Conservation (phyloP, 2,113 vertebrate species). For the Pygoscelis antarcticus region DNA sequence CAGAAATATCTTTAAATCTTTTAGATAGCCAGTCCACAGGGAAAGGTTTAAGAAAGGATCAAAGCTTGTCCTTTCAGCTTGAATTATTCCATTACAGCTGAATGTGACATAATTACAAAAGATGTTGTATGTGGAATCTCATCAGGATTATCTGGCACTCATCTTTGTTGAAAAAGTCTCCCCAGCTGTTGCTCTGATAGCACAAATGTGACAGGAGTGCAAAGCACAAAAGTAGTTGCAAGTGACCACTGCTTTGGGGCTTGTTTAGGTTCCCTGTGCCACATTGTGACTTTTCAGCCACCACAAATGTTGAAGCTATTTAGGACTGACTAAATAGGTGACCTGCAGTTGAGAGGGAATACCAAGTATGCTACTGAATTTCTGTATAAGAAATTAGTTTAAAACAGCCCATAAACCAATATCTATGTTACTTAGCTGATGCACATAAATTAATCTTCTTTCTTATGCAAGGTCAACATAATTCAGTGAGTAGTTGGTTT, state of each 20-base stretch:
- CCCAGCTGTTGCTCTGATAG: constrained; percentile 84
- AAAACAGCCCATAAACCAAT: not conserved
- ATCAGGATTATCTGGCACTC: constrained; percentile 89
- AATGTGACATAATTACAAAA: constrained; percentile 92
- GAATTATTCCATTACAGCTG: constrained; percentile 90
- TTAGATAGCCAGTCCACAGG: constrained; percentile 83
- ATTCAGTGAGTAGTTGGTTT: not conserved
- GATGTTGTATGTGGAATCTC: constrained; percentile 87
- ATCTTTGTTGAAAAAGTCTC: constrained; percentile 87
- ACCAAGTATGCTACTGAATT: not conserved
- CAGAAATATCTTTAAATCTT: constrained; percentile 89
- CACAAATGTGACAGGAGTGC: constrained; percentile 79
- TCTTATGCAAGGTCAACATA: not conserved
- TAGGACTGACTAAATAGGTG: not conserved
- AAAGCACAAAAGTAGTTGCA: constrained; percentile 78
- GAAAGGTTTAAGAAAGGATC: constrained; percentile 89
- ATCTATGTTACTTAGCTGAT: not conserved
- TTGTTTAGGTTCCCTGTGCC: constrained; percentile 21
- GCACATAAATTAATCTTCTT: not conserved
- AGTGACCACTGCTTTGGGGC: constrained; percentile 67
- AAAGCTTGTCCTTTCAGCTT: constrained; percentile 86
- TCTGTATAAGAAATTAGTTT: not conserved
- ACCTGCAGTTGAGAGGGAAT: not conserved
- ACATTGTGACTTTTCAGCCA: constrained; percentile 54
- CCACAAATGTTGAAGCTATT: constrained; percentile 33